Evolutionary conservation across 1,140 invertebrate species (phyloP).

Genomic region (Macrotrachela quadricornifera): DNA sequence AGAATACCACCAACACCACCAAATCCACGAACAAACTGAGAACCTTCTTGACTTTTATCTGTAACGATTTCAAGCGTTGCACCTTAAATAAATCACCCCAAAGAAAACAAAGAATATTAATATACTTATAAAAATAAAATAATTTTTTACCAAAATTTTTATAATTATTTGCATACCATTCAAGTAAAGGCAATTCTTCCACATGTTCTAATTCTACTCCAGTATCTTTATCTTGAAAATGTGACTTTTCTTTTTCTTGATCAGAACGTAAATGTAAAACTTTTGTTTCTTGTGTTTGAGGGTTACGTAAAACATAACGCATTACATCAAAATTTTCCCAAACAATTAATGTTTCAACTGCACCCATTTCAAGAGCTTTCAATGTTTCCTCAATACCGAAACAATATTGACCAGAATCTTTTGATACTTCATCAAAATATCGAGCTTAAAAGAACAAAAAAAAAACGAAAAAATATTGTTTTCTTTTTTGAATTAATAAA

Average conservation of each 20-base stretch:
- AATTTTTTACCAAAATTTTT: slow-evolving; percentile 63
- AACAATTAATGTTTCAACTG: slow-evolving; percentile 92
- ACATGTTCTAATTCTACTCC: slow-evolving; percentile 91
- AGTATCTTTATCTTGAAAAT: slow-evolving; percentile 92
- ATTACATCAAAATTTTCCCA: slow-evolving; percentile 97
- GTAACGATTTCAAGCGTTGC: slow-evolving; percentile 69
- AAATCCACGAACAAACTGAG: slow-evolving; percentile 95
- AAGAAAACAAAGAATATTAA: too few relatives aligned
- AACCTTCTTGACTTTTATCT: slow-evolving; percentile 95
- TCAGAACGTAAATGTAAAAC: slow-evolving; percentile 80
- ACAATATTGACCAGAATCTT: slow-evolving; percentile 96
- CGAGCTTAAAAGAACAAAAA: slow-evolving; percentile 36
- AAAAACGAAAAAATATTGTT: too few relatives aligned
- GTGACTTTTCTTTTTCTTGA: slow-evolving; percentile 91
- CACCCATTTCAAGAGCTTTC: slow-evolving; percentile 79
- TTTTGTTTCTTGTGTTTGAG: slow-evolving; percentile 50
- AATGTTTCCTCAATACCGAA: slow-evolving; percentile 97
- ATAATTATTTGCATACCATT: slow-evolving; percentile 99
- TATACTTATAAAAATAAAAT: too few relatives aligned
- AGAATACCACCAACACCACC: slow-evolving; percentile 85
- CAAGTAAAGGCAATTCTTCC: slow-evolving; percentile 77
- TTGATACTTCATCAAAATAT: slow-evolving; percentile 96
- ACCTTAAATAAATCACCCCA: too few relatives aligned
- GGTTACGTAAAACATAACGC: slow-evolving; percentile 82
- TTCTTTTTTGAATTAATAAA: slow-evolving; percentile 3